Conservation (phyloP, 1,140 invertebrate genomes). For the Neotoxoptera formosana region DNA sequence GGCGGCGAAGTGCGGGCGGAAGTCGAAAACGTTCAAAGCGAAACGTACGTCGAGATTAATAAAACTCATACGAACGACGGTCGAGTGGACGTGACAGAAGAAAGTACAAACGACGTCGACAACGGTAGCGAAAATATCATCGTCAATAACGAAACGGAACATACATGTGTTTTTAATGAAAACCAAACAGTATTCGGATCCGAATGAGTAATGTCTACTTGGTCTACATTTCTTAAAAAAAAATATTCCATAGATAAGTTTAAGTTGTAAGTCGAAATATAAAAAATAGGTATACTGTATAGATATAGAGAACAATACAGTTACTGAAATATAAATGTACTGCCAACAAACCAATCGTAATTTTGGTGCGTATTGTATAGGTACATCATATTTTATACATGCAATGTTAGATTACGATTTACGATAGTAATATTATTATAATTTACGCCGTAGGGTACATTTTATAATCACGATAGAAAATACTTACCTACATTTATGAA, state of each 20-base stretch:
- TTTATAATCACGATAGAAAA: not conserved
- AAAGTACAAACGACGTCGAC: not conserved
- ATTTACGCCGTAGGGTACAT: not conserved
- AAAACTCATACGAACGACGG: not conserved
- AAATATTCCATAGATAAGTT: slow-evolving; percentile 28
- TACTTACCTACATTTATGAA: not conserved
- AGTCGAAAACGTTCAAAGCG: not conserved
- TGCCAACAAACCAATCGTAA: not conserved
- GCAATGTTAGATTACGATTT: not conserved
- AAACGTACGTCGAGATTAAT: not conserved
- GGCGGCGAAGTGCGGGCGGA: not conserved
- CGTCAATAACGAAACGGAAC: not conserved
- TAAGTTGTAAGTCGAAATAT: not conserved
- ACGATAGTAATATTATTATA: not conserved
- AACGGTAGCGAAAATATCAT: not conserved
- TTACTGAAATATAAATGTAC: not conserved
- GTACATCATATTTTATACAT: no score
- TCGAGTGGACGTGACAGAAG: not conserved
- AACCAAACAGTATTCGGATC: not conserved
- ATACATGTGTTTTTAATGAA: not conserved
- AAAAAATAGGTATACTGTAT: not conserved
- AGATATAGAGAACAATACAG: not conserved
- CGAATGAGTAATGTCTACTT: not conserved
- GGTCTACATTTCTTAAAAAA: not conserved
- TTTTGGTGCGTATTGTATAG: not conserved